Base-by-base conservation (phyloP, 2,113 vertebrate genomes). In the Nettapus auritus region DNA sequence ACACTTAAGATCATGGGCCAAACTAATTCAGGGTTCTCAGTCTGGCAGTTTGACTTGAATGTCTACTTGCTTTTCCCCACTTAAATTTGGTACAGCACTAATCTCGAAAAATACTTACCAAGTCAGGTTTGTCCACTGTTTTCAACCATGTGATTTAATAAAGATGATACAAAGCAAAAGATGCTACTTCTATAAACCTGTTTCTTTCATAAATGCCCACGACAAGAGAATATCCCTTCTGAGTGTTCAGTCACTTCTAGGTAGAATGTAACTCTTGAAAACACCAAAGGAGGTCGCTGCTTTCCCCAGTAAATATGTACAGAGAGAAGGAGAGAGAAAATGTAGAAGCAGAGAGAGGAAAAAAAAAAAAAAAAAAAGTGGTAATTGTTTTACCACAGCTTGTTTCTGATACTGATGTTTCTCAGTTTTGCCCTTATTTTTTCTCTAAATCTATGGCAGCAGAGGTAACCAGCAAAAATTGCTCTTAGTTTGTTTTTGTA, bases 241-340 rank as follows among this genome's bases (percentile, higher is more conserved):
- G 14, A 8, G 26, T 13, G 3, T 38, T 55, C 56, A 1, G 42
- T 56, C 29, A 0, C 71, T 84, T 55, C 52, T 52, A 36, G 31
- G 28, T 29, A 11, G 75, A 50, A 71, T 93, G 94, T 34, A 88
- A 60, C 38, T 82, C 48, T 71, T 13, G 5, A 19, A 28, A 71
- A 10, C 29, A 16, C 73, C 95, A 34, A 63, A 77, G 56, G 94
- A 92, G 86, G 94, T 48, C 90, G 56, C 92, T 94, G 80, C 75
- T 84, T 53, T 48, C 56, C 86, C 36, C 44, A 28, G 56, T 18
- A 82, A 86, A 52, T 33, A 48, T 48, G 21, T 21, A 21, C 10
- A 48, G 20, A 48, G 46, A 48, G 42, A 14, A 44, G 20, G 20
- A 48, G 46, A 48, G 53, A 3, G 55, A 68, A 75, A 9, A 79